phyloP scores from a whole-genome alignment of 2,797 vertebrate genomes.

The Caiman crocodilus region DNA sequence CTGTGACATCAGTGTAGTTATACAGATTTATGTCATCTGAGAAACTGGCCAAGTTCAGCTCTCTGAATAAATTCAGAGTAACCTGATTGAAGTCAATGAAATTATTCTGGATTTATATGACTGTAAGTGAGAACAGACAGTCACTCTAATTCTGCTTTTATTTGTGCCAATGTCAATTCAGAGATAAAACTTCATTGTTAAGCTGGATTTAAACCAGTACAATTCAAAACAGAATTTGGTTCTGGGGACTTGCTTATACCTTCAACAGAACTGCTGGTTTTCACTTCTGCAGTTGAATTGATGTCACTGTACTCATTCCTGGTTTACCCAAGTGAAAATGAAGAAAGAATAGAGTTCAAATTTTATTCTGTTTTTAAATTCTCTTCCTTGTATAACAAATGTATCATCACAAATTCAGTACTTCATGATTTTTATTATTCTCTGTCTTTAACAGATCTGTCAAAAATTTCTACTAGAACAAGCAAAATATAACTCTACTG shows the following conservation, averaged over 20 bases:
- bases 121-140: neutral
- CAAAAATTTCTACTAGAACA: neutral
- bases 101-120: neutral
- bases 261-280: neutral
- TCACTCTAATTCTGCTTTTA: slow-evolving; percentile 14
- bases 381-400: neutral
- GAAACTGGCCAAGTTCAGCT: slow-evolving; percentile 6
- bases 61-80: slow-evolving; percentile 25
- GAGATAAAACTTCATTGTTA: neutral
- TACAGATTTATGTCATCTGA: neutral
- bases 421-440: neutral
- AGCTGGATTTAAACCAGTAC: neutral
- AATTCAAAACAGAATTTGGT: neutral
- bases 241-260: neutral
- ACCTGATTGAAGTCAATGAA: neutral
- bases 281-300: neutral
- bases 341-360: slow-evolving; percentile 2
- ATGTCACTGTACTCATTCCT: neutral
- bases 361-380: slow-evolving; percentile 6
- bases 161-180: slow-evolving; percentile 8
- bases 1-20: neutral
- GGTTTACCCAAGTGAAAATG: neutral
- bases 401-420: neutral
- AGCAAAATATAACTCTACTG: neutral
- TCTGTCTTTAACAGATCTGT: neutral